Evolutionary conservation across 2,888 invertebrate genomes (phyloP).

Genomic region (Polyploca ridens): DNA sequence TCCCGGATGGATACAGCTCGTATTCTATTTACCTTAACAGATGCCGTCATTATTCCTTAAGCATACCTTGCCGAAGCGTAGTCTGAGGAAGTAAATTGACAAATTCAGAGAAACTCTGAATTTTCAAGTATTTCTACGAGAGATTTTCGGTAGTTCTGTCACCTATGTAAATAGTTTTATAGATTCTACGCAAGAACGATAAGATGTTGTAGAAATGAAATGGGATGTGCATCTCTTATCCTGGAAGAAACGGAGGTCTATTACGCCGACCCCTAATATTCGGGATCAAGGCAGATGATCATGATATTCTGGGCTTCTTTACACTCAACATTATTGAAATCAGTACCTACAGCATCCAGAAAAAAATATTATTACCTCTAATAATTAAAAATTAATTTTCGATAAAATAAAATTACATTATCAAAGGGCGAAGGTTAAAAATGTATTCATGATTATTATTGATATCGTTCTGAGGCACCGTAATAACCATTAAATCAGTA

Average conservation of each 20-base stretch:
- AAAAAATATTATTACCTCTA: no score
- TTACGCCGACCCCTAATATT: no score
- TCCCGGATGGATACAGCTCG: constrained; percentile 76
- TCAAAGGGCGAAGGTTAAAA: neutral
- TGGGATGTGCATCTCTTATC: neutral
- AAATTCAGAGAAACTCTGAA: constrained; percentile 38
- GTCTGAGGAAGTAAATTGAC: constrained; percentile 47
- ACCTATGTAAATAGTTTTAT: constrained; percentile 26
- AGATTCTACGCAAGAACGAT: neutral
- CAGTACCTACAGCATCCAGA: no score
- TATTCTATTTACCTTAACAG: constrained; percentile 79
- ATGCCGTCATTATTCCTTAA: constrained; percentile 74
- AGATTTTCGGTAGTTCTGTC: constrained; percentile 24
- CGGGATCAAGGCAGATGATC: no score
- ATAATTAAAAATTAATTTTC: no score
- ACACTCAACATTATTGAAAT: no score
- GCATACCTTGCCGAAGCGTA: constrained; percentile 54
- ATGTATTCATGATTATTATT: neutral
- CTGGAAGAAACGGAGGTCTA: no score
- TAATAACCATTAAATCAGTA: neutral
- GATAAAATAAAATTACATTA: neutral
- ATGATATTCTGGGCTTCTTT: no score
- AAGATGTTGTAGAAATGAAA: constrained; percentile 1
- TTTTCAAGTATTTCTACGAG: constrained; percentile 14
- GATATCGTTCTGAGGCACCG: neutral